Percentiles rank a stretch among this genome's conserved stretches.
phyloP scores from a whole-genome alignment of 2,888 invertebrate species.

The Ceramica pisi region DNA sequence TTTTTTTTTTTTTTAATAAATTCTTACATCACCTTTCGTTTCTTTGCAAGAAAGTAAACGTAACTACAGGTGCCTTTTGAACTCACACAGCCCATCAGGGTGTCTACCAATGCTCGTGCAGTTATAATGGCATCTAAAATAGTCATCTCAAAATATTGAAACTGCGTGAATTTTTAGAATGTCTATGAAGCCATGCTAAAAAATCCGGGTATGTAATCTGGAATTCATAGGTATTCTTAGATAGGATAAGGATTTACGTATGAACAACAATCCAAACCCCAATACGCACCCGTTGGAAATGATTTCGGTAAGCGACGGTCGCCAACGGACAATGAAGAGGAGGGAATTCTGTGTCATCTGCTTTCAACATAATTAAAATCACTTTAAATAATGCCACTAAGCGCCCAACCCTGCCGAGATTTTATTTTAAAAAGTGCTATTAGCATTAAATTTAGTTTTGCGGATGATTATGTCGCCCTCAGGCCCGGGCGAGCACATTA shows the following conservation, averaged over 20 bases:
- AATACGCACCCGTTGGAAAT: conserved; percentile 72
- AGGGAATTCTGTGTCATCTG: conserved; percentile 89
- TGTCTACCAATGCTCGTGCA: background rate
- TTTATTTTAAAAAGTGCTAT: conserved; percentile 90
- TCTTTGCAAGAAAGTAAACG: background rate
- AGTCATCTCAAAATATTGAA: background rate
- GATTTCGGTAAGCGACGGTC: conserved; percentile 68
- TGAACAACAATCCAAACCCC: conserved; percentile 66
- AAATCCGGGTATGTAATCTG: no score
- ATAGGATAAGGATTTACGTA: no score
- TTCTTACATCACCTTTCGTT: background rate
- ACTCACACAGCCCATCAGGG: background rate
- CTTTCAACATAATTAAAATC: conserved; percentile 91
- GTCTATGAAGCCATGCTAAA: no score
- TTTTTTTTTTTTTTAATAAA: background rate
- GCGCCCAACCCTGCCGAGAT: conserved; percentile 85
- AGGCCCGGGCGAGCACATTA: conserved; percentile 85
- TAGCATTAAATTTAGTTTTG: conserved; percentile 91
- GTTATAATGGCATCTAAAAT: background rate
- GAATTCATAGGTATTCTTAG: no score
- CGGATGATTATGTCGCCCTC: conserved; percentile 89
- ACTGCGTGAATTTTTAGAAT: no score
- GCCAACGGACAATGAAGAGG: conserved; percentile 87
- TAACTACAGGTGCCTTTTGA: background rate
- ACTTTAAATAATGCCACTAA: conserved; percentile 90